These are phyloP conservation scores for Pristionchus mayeri DNA, from an alignment of 2,888 invertebrate species.

Conservation along the genomic window DNA sequence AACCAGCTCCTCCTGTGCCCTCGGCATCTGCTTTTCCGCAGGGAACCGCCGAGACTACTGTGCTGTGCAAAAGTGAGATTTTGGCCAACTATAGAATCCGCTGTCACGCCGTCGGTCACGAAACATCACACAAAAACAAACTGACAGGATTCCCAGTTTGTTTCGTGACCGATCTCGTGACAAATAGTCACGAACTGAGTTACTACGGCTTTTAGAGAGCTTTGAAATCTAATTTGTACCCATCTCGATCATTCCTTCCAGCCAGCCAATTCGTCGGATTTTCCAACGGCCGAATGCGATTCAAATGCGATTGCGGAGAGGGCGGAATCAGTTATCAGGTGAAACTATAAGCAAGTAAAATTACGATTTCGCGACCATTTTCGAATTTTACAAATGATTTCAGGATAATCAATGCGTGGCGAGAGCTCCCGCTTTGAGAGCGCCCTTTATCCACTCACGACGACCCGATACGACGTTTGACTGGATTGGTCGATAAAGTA, in stretches of 20 bases:
- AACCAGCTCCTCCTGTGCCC: not conserved
- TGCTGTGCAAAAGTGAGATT: not conserved
- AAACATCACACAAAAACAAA: too few species aligned
- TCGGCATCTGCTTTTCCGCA: not conserved
- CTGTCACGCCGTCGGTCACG: too few species aligned
- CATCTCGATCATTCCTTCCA: not conserved
- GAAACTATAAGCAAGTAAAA: too few species aligned
- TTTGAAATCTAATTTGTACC: too few species aligned
- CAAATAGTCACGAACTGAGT: too few species aligned
- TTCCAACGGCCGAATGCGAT: not conserved
- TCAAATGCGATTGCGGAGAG: slow-evolving; percentile 22
- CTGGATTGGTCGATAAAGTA: not conserved
- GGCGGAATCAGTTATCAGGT: slow-evolving; percentile 1
- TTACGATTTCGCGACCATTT: too few species aligned
- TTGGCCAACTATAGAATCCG: too few species aligned
- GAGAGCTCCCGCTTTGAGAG: not conserved
- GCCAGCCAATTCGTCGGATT: slow-evolving; percentile 16
- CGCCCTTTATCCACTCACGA: not conserved
- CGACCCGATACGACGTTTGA: not conserved
- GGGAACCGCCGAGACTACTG: not conserved
- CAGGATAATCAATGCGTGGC: not conserved
- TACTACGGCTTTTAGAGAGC: too few species aligned
- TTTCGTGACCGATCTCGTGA: too few species aligned
- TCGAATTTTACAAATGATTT: not conserved
- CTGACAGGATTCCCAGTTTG: too few species aligned